Conservation (phyloP, 2,797 vertebrate genomes). For the Enteromius fasciolatus region DNA sequence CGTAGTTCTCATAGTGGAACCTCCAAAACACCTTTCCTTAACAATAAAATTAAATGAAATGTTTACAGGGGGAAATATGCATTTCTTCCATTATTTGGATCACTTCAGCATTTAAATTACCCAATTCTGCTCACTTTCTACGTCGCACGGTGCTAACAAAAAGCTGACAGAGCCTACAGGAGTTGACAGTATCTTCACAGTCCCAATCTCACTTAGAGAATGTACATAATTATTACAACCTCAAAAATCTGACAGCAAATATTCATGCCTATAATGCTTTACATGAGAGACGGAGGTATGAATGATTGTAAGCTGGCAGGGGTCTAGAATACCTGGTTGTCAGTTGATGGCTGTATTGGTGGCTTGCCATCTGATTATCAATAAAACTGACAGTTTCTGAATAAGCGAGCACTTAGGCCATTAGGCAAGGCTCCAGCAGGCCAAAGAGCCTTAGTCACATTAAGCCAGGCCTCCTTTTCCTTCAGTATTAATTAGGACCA, state of each 20-base stretch:
- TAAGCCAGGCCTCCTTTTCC: background rate
- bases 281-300: background rate
- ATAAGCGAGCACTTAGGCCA: constrained; percentile 36
- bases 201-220: constrained; percentile 34
- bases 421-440: constrained; percentile 51
- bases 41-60: background rate
- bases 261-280: constrained; percentile 22
- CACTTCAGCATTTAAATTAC: background rate
- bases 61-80: background rate
- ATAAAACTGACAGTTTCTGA: constrained; percentile 53
- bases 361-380: constrained; percentile 56
- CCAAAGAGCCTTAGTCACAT: constrained; percentile 28
- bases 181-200: constrained; percentile 22
- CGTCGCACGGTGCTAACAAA: background rate
- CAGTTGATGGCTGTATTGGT: constrained; percentile 38
- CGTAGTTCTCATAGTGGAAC: constrained; percentile 23
- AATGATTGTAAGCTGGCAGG: constrained; percentile 31
- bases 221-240: constrained; percentile 43
- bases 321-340: constrained; percentile 23
- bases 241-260: constrained; percentile 25
- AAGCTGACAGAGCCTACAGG: background rate
- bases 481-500: background rate
- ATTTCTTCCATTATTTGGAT: background rate
- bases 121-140: background rate
- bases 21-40: background rate